Conservation (phyloP, 1,140 invertebrate genomes). For the Pogonus chalceus region DNA sequence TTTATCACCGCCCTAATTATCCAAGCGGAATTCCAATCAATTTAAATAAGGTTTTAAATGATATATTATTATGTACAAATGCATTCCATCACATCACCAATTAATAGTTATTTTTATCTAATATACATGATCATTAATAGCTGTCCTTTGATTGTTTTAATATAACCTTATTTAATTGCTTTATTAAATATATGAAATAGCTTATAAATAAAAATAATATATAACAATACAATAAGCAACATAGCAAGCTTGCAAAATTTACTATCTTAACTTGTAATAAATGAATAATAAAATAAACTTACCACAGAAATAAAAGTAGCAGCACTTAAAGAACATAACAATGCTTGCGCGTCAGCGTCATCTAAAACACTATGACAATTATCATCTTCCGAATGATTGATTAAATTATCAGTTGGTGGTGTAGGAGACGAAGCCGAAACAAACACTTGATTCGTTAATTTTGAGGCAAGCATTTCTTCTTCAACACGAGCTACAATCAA, state of each 20-base stretch:
- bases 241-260: not conserved
- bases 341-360: constrained; percentile 27
- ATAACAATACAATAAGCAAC: constrained; percentile 11
- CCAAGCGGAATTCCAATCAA: constrained; percentile 14
- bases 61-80: too few species aligned
- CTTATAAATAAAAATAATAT: too few species aligned
- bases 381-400: constrained; percentile 12
- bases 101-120: constrained; percentile 12
- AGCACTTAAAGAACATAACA: constrained; percentile 42
- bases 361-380: constrained; percentile 20
- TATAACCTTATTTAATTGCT: not conserved
- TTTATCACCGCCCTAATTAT: constrained; percentile 57
- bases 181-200: not conserved
- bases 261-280: not conserved
- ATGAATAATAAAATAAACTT: too few species aligned
- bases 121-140: constrained; percentile 6
- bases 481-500: constrained; percentile 40
- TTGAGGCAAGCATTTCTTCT: constrained; percentile 43
- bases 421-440: constrained; percentile 31
- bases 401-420: constrained; percentile 23
- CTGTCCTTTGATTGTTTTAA: not conserved
- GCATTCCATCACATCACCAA: too few species aligned
- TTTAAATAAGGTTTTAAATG: constrained; percentile 13
- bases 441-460: constrained; percentile 44
- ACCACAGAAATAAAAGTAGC: constrained; percentile 67